Conservation (phyloP, 2,113 vertebrate species). For the Psettodes erumei region DNA sequence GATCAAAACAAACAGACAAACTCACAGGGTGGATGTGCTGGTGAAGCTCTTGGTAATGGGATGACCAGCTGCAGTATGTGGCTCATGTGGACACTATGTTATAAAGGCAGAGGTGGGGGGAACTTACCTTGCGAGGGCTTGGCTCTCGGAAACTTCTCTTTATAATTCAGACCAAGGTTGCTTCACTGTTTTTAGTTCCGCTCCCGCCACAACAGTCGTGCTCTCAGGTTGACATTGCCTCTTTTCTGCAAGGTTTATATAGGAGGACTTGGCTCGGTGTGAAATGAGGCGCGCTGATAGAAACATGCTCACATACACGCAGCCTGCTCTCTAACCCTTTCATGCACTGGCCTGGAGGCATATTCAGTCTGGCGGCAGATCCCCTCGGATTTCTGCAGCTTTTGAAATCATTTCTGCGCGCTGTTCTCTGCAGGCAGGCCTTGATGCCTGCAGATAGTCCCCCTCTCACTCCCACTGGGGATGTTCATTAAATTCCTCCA, state of each 20-base stretch:
- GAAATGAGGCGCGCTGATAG: conserved; percentile 62
- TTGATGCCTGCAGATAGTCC: conserved; percentile 74
- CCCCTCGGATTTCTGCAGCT: conserved; percentile 78
- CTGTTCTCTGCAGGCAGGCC: conserved; percentile 70
- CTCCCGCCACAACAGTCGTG: conserved; percentile 56
- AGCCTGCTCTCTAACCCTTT: conserved; percentile 67
- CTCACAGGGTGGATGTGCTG: conserved; percentile 69
- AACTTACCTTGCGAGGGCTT: conserved; percentile 39
- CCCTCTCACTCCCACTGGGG: conserved; percentile 72
- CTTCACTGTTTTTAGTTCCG: conserved; percentile 54
- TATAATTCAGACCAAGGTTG: conserved; percentile 44
- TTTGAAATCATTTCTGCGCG: conserved; percentile 76
- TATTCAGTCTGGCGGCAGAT: conserved; percentile 79
- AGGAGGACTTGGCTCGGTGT: conserved; percentile 59
- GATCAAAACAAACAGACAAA: conserved; percentile 70
- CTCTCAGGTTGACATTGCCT: conserved; percentile 75
- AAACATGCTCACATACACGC: conserved; percentile 62
- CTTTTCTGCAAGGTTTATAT: conserved; percentile 58
- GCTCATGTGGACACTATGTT: conserved; percentile 69
- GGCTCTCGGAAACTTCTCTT: conserved; percentile 46
- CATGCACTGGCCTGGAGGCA: conserved; percentile 74
- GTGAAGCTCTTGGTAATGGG: conserved; percentile 63
- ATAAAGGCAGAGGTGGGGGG: conserved; percentile 48
- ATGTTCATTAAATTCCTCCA: conserved; percentile 82
- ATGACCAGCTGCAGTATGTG: conserved; percentile 55